A percentile compares a stretch with the other conserved stretches of the same genome.
These are phyloP conservation scores for Hypomecis punctinalis DNA, from an alignment of 2,888 invertebrate species.

Conservation along the genomic window DNA sequence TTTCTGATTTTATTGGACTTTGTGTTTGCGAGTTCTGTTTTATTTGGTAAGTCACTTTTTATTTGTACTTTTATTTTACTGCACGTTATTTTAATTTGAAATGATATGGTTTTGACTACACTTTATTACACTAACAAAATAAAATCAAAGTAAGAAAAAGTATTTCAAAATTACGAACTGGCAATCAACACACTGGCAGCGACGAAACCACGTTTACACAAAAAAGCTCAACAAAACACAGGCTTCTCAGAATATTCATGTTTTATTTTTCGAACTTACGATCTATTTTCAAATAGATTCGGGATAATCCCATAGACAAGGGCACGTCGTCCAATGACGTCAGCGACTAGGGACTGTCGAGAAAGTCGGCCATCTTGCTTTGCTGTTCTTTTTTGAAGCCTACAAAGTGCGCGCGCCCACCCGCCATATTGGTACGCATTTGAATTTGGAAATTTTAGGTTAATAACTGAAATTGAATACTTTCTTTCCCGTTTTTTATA, in stretches of 20 bases:
- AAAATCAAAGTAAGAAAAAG: neutral
- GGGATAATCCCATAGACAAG: slow-evolving; percentile 65
- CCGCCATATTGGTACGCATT: slow-evolving; percentile 67
- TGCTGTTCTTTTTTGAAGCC: slow-evolving; percentile 81
- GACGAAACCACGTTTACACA: slow-evolving; percentile 20
- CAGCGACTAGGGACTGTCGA: slow-evolving; percentile 81
- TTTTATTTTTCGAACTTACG: slow-evolving; percentile 44
- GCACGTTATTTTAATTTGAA: slow-evolving; percentile 10
- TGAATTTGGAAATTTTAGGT: slow-evolving; percentile 49
- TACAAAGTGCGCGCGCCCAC: slow-evolving; percentile 77
- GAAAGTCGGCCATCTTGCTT: slow-evolving; percentile 83
- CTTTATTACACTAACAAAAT: neutral
- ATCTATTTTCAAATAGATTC: slow-evolving; percentile 50
- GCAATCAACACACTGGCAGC: neutral
- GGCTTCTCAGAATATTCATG: slow-evolving; percentile 11
- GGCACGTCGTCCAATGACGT: slow-evolving; percentile 82
- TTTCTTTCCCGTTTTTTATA: too few species aligned
- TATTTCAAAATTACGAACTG: neutral
- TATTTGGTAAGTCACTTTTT: slow-evolving; percentile 74
- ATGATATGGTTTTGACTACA: neutral
- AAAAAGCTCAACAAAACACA: slow-evolving; percentile 40
- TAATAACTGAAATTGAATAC: slow-evolving; percentile 3
- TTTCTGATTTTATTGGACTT: slow-evolving; percentile 72
- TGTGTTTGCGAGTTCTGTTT: slow-evolving; percentile 66
- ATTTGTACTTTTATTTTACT: slow-evolving; percentile 44